Conservation (phyloP, 2,113 vertebrate species). For the Donacobius atricapilla region DNA sequence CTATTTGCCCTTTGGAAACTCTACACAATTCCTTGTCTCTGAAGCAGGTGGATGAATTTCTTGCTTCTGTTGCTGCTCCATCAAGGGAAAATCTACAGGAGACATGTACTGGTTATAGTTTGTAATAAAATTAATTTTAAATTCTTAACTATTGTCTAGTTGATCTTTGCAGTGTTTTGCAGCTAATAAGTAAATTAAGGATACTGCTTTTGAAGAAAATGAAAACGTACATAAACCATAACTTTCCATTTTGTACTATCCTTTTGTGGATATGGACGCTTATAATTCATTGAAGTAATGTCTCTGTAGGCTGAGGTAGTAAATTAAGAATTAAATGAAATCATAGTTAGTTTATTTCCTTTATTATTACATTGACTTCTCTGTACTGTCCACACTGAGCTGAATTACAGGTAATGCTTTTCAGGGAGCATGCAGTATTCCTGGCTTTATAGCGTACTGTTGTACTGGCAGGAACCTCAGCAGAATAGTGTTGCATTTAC, state of each 20-base stretch:
- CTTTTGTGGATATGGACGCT: neutral
- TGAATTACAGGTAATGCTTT: neutral
- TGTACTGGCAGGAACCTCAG: neutral
- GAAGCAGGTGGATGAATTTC: constrained; percentile 92
- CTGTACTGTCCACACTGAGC: neutral
- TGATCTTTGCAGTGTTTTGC: neutral
- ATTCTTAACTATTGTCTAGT: neutral
- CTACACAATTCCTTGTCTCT: constrained; percentile 88
- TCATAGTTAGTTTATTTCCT: neutral
- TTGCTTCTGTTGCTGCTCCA: constrained; percentile 79
- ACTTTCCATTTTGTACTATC: neutral
- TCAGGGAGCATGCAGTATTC: neutral
- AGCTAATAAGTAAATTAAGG: neutral
- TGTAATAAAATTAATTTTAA: constrained; percentile 39
- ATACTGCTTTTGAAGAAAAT: neutral
- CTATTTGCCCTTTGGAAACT: constrained; percentile 90
- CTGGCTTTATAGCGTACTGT: neutral
- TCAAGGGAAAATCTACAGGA: constrained; percentile 74
- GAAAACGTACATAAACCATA: rapidly evolving
- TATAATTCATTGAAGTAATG: neutral
- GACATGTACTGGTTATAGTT: constrained; percentile 66
- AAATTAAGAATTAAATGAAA: neutral
- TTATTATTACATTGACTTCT: neutral
- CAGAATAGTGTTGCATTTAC: neutral
- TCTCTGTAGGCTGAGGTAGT: neutral